Conservation (phyloP, 2,797 vertebrate genomes). For the Acanthurus leucopareius region DNA sequence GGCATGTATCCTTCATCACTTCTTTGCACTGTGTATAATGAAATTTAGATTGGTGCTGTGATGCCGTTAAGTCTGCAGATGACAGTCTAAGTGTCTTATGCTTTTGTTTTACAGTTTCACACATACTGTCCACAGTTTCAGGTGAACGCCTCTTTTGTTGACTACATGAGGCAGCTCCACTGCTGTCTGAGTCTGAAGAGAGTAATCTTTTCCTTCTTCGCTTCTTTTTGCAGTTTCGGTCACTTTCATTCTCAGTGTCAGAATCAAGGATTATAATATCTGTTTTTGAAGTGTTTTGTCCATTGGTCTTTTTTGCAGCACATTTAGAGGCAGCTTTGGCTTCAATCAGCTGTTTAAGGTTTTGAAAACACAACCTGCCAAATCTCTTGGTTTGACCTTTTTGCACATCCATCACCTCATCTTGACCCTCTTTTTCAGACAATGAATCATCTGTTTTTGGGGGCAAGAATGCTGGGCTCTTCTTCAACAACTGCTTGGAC, state of each 20-base stretch:
- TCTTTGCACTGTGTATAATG: neutral
- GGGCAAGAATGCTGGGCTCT: neutral
- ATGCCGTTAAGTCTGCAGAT: neutral
- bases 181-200: neutral
- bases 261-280: neutral
- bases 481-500: neutral
- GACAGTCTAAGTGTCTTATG: fast-evolving
- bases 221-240: neutral
- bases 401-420: neutral
- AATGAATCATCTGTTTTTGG: fast-evolving
- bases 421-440: neutral
- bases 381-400: neutral
- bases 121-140: neutral
- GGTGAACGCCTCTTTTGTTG: neutral
- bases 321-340: neutral
- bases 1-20: neutral
- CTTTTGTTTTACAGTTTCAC: neutral
- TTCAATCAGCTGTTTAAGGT: fast-evolving
- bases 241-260: constrained; percentile 24
- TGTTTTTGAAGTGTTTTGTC: neutral
- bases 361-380: neutral
- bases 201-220: neutral
- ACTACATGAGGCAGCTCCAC: neutral
- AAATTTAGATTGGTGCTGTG: neutral
- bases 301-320: neutral